phyloP scores from a whole-genome alignment of 2,797 vertebrate genomes.

The Atherinosoma microstoma region DNA sequence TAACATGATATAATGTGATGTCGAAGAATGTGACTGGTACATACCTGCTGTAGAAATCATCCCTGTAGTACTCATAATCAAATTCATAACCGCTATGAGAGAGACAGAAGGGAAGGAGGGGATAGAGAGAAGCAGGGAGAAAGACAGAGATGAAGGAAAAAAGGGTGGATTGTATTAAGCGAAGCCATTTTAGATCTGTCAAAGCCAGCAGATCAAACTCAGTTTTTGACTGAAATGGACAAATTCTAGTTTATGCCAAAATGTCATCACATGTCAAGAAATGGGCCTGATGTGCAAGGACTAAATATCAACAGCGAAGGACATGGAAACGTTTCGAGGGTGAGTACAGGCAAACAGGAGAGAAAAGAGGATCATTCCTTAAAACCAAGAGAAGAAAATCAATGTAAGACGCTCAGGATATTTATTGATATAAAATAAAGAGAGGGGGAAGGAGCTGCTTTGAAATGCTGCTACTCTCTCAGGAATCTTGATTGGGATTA shows the following conservation, averaged over 20 bases:
- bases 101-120: neutral
- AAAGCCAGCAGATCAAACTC: slow-evolving; percentile 51
- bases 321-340: slow-evolving; percentile 16
- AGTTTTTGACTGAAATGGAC: slow-evolving; percentile 38
- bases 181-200: slow-evolving; percentile 51
- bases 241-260: slow-evolving; percentile 20
- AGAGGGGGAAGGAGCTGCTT: slow-evolving; percentile 15
- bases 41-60: slow-evolving; percentile 98
- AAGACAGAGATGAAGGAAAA: slow-evolving; percentile 27
- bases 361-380: slow-evolving; percentile 15
- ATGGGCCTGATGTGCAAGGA: slow-evolving; percentile 26
- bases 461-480: slow-evolving; percentile 45
- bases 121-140: neutral
- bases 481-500: slow-evolving; percentile 73
- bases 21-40: slow-evolving; percentile 61
- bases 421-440: slow-evolving; percentile 34
- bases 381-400: slow-evolving; percentile 48
- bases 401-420: slow-evolving; percentile 21
- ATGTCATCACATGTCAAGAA: slow-evolving; percentile 45
- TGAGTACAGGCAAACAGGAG: slow-evolving; percentile 11
- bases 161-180: slow-evolving; percentile 13
- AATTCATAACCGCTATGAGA: slow-evolving; percentile 93
- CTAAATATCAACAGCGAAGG: slow-evolving; percentile 21
- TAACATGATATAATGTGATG: neutral
- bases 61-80: slow-evolving; percentile 99